A percentile compares a stretch with the other conserved stretches of the same genome.
These are phyloP conservation scores for Knipowitschia caucasica DNA, from an alignment of 2,797 vertebrate species.

Conservation along the genomic window DNA sequence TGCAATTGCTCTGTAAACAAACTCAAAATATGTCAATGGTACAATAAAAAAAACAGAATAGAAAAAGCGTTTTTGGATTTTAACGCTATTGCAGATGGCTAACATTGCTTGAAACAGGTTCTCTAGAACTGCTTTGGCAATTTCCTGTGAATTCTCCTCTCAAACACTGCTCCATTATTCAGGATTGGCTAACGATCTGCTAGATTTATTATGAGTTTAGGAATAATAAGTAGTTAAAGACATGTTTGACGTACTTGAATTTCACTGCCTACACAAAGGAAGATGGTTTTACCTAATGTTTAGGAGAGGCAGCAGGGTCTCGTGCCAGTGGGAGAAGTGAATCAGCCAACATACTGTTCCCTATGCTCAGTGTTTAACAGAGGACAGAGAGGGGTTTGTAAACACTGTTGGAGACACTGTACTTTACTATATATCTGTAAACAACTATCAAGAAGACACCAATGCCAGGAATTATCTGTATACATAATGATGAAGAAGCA, in stretches of 20 bases:
- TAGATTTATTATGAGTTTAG: conserved; percentile 28
- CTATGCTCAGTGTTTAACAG: not conserved
- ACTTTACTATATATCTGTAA: not conserved
- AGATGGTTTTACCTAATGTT: conserved; percentile 20
- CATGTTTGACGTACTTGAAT: not conserved
- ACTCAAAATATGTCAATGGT: conserved; percentile 35
- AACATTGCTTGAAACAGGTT: conserved; percentile 53
- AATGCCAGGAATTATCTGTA: not conserved
- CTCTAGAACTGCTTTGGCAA: conserved; percentile 60
- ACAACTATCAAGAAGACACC: not conserved
- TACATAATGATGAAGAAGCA: conserved; percentile 2
- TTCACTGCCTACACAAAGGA: conserved; percentile 8
- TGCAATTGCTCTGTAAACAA: conserved; percentile 45
- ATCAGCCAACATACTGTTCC: conserved; percentile 9
- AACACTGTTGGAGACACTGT: not conserved
- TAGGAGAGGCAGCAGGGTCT: not conserved
- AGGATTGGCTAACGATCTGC: conserved; percentile 21
- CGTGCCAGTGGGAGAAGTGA: conserved; percentile 12
- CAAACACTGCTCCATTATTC: conserved; percentile 43
- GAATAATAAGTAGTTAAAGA: conserved; percentile 28
- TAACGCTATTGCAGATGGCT: conserved; percentile 50
- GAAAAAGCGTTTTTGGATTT: conserved; percentile 13
- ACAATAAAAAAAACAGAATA: conserved; percentile 29
- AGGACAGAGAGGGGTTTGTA: not conserved
- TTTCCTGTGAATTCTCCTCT: conserved; percentile 71